Percentiles rank a stretch among this genome's conserved stretches.
These are phyloP conservation scores for Endotricha flammealis DNA, from an alignment of 2,888 invertebrate species.

Conservation along the genomic window DNA sequence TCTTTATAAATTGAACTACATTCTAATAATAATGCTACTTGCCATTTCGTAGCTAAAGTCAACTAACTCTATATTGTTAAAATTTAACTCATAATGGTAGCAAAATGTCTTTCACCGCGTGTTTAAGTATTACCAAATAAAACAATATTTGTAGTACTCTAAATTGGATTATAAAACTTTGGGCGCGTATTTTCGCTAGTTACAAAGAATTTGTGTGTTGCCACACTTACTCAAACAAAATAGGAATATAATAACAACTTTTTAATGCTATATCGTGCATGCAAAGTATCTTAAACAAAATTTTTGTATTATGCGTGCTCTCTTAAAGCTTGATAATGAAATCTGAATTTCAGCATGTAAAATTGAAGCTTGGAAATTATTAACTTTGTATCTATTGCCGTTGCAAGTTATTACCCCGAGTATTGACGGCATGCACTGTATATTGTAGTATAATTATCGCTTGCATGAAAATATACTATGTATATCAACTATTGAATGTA, in stretches of 20 bases:
- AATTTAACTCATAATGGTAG: no score
- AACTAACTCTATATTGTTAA: no score
- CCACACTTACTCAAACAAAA: neutral
- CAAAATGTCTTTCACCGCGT: no score
- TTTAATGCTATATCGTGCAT: slow-evolving; percentile 1
- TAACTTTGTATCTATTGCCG: slow-evolving; percentile 29
- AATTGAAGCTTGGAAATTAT: slow-evolving; percentile 36
- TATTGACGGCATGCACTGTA: slow-evolving; percentile 61
- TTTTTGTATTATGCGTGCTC: slow-evolving; percentile 1
- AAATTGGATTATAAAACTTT: no score
- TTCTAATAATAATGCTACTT: no score
- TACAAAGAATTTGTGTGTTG: neutral
- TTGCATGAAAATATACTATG: slow-evolving; percentile 70
- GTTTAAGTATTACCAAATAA: no score
- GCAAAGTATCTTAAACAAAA: slow-evolving; percentile 5
- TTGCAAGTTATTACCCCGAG: slow-evolving; percentile 26
- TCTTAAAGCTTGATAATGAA: slow-evolving; percentile 7
- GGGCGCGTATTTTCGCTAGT: neutral
- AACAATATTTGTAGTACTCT: no score
- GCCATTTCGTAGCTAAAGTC: no score
- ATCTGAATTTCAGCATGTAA: slow-evolving; percentile 35
- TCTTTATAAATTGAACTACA: no score
- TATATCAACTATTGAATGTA: slow-evolving; percentile 41
- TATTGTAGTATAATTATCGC: slow-evolving; percentile 54
- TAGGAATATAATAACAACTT: neutral